These are phyloP conservation scores for Gastrophryne carolinensis DNA, from an alignment of 2,797 vertebrate genomes.

Conservation along the genomic window DNA sequence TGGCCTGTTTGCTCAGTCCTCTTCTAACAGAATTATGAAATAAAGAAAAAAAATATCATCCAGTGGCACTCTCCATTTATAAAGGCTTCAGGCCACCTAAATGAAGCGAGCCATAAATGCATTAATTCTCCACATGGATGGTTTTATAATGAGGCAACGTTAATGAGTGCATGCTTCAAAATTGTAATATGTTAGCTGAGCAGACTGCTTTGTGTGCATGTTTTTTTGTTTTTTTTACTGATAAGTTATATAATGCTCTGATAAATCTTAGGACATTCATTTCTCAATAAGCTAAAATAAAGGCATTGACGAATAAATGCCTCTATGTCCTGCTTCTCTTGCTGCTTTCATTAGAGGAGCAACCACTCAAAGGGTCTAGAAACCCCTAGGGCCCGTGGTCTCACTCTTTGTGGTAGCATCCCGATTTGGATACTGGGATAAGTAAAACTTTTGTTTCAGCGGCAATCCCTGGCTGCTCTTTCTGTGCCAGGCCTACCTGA, in stretches of 20 bases:
- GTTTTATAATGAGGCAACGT: neutral
- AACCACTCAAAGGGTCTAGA: no score
- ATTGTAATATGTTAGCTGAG: neutral
- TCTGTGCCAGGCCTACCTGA: no score
- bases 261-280: no score
- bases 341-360: no score
- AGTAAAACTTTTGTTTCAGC: no score
- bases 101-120: neutral
- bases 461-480: no score
- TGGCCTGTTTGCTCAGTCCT: constrained; percentile 41
- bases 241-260: neutral
- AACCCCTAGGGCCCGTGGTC: no score
- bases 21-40: constrained; percentile 38
- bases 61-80: neutral
- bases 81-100: constrained; percentile 4
- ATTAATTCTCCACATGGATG: constrained; percentile 2
- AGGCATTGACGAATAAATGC: no score
- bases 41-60: neutral
- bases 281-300: no score
- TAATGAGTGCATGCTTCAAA: neutral
- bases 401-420: no score
- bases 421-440: no score
- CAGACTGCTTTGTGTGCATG: neutral
- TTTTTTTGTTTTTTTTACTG: neutral
- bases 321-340: no score